Evolutionary conservation across 2,113 vertebrate genomes (phyloP), one percentile per base, ranked within the genome.

Genomic region (Colinus virginianus): DNA sequence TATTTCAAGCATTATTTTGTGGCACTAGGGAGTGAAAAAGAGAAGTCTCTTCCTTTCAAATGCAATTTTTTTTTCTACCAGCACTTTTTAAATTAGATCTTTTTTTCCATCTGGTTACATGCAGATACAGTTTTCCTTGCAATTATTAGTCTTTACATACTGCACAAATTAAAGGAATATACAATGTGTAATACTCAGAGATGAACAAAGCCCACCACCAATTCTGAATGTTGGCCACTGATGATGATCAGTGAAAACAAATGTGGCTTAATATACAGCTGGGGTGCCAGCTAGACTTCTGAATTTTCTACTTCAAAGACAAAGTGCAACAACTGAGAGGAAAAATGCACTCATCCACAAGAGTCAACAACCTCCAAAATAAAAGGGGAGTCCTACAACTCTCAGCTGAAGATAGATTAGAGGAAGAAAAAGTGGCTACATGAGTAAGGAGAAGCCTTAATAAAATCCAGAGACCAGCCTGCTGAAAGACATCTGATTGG

Each of bases 1-100:
- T n/a, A 64, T 1, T 64, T 70, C 81, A 92, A 77, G 42, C 1
- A 4, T 77, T 87, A 40, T 36, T 85, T 80, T 78, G 46, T 63
- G 74, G 86, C 77, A 93, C 88, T 9, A 83, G 55, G 51, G 36
- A 85, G 16, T 55, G 38, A 84, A 94, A 30, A 84, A 72, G n/a
- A 90, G 55, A 90, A 85, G 4, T 40, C 9, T 86, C 58, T 51
- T 94, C 22, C 46, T 83, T 83, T 87, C 56, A 80, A 61, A 70
- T 28, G 32, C 30, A 32, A 12, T n/a, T 91, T 82, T 76, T 76
- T 80, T 63, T 63, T 40, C 36, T 46, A 66, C 43, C 63, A 11
- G 6, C 63, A 15, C 9, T 84, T 84, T 77, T 75, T 42, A 68
- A 86, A 95, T 84, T 85, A 46, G 19, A 67, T 88, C 9, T 63